Evolutionary conservation across 2,888 invertebrate genomes (phyloP), one percentile per base, ranked within the genome.

Genomic region (Danaus chrysippus): DNA sequence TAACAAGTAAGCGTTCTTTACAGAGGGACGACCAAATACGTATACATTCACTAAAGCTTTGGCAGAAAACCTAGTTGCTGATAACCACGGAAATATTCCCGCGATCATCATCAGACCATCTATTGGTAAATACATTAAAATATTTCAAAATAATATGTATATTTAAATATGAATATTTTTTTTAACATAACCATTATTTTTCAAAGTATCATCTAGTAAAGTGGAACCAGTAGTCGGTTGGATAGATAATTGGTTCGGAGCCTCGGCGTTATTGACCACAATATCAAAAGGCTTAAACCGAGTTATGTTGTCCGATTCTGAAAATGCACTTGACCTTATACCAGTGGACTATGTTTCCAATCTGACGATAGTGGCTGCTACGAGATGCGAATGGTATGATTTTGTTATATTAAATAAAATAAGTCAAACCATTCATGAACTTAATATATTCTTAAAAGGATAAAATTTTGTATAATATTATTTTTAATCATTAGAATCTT

Each of bases 101-200:
- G 71, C 76, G 2, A 68, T 78, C 6, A 84, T 86, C 23, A 64
- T 86, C 13, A 76, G 85, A 61, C 85, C 86, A 10, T 79, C 85
- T 1, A 70, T 79, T 42, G 80, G 86, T 85, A 74, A 76, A 68
- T 54, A 53, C 9, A 56, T 54, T 17, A 10, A 15, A 10, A 11
- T 5, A 54, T 8, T 56, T 34, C 15, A 6, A 11, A 5, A 43
- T 17, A 56, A n/a, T 17, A 42, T 44, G 19, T 13, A 11, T 56
- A 43, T 12, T 9, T 13, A 55, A 42, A 42, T 17, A 11, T 12
- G 10, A 42, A 44, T 13, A 23, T n/a, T 34, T 41, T 42, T 42
- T 54, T 5, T 10, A 12, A 55, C 10, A 41, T 13, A 43, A 43
- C 17, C 17, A 56, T 10, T 23, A 43, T 44, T 42, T 13, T 46